These are phyloP conservation scores for Saturnia pavonia DNA, from an alignment of 2,888 invertebrate genomes.

Conservation along the genomic window DNA sequence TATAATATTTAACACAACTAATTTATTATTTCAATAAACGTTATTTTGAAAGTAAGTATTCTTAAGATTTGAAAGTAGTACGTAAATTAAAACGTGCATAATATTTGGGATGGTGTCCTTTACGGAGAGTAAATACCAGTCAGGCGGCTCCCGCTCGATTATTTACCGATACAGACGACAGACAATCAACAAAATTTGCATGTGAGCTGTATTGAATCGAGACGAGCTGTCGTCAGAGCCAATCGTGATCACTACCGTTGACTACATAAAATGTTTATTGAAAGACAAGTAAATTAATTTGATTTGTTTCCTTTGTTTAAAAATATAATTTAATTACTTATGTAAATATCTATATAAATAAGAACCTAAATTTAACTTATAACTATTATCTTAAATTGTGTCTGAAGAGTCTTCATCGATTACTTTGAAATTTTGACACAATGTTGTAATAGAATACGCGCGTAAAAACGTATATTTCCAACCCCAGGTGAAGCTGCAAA, in stretches of 20 bases:
- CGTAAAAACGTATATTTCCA: too few relatives aligned
- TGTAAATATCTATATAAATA: too few relatives aligned
- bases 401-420: too few relatives aligned
- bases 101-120: constrained; percentile 10
- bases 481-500: too few relatives aligned
- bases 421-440: too few relatives aligned
- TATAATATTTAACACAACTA: background rate
- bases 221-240: constrained; percentile 56
- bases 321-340: background rate
- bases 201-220: constrained; percentile 72
- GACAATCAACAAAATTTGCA: constrained; percentile 76
- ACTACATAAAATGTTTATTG: constrained; percentile 31
- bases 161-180: constrained; percentile 70
- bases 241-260: constrained; percentile 46
- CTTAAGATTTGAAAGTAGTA: background rate
- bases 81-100: background rate
- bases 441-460: too few relatives aligned
- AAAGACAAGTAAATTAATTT: constrained; percentile 28
- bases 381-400: too few relatives aligned
- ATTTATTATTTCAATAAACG: background rate
- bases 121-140: constrained; percentile 25
- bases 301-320: background rate
- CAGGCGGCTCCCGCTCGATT: constrained; percentile 51
- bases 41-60: background rate
- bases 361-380: too few relatives aligned